Evolutionary conservation across 2,888 invertebrate genomes (phyloP).

Genomic region (Tyria jacobaeae): DNA sequence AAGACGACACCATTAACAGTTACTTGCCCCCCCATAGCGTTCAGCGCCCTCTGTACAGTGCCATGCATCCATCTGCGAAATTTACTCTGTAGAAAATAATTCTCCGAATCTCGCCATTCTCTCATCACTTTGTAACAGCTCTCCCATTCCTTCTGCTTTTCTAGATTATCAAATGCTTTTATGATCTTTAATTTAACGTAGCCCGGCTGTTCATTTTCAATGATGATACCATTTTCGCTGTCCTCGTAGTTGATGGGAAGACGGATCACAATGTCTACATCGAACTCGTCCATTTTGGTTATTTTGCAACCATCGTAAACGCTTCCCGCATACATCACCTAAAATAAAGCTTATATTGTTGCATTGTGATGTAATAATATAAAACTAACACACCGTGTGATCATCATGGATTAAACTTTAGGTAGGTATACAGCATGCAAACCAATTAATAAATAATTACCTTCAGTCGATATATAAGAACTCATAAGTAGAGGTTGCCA

Average conservation of each 20-base stretch:
- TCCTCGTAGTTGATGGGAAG: constrained; percentile 80
- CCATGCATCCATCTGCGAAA: constrained; percentile 86
- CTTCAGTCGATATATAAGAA: neutral
- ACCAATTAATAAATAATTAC: too few species aligned
- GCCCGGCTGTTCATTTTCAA: constrained; percentile 76
- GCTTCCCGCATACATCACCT: constrained; percentile 85
- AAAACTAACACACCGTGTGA: neutral
- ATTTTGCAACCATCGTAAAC: constrained; percentile 88
- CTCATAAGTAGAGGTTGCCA: neutral
- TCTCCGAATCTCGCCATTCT: constrained; percentile 76
- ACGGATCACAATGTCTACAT: constrained; percentile 86
- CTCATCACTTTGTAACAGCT: constrained; percentile 71
- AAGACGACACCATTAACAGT: constrained; percentile 64
- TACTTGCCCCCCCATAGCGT: constrained; percentile 64
- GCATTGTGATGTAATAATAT: neutral
- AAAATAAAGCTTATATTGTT: neutral
- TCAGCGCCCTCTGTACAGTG: constrained; percentile 76
- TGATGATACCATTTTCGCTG: constrained; percentile 67
- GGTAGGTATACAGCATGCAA: too few species aligned
- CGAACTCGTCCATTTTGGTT: constrained; percentile 87
- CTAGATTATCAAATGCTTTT: constrained; percentile 69
- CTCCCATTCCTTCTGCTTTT: constrained; percentile 72
- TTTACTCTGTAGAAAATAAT: constrained; percentile 79
- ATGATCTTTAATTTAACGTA: constrained; percentile 77
- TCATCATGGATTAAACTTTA: too few species aligned